These are phyloP conservation scores for Scaptomyza cyrtandrae DNA, from an alignment of 2,888 invertebrate species.

Conservation along the genomic window DNA sequence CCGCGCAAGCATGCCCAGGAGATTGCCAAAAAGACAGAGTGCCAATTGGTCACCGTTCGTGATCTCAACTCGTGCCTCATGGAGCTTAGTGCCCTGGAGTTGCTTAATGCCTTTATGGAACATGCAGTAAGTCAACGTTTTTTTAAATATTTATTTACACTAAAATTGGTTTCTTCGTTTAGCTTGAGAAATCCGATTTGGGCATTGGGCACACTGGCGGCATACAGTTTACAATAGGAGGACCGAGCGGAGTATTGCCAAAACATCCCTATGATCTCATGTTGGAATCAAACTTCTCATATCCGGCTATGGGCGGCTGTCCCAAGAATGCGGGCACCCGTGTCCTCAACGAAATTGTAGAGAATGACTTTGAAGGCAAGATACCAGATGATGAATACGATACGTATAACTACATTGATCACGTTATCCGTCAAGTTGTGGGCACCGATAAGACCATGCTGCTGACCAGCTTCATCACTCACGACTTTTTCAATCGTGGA, in stretches of 20 bases:
- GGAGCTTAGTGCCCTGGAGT: constrained; percentile 73
- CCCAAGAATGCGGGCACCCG: constrained; percentile 81
- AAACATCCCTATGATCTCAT: constrained; percentile 81
- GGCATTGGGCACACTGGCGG: constrained; percentile 82
- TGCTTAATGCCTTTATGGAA: constrained; percentile 78
- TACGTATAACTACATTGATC: constrained; percentile 81
- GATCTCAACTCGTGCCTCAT: constrained; percentile 81
- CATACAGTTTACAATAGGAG: constrained; percentile 83
- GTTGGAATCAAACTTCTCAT: constrained; percentile 76
- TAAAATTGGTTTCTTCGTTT: neutral
- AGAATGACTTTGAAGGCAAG: constrained; percentile 80
- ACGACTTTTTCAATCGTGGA: constrained; percentile 84
- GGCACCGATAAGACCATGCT: constrained; percentile 85
- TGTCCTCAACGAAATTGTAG: constrained; percentile 81
- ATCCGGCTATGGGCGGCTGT: constrained; percentile 82
- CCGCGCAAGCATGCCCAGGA: constrained; percentile 83
- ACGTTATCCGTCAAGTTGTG: constrained; percentile 78
- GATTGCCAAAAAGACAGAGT: constrained; percentile 81
- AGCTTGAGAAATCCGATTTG: constrained; percentile 78
- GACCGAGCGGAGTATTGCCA: constrained; percentile 82
- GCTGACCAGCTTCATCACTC: constrained; percentile 84
- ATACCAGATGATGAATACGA: constrained; percentile 81
- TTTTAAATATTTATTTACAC: neutral
- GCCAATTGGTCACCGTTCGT: constrained; percentile 75
- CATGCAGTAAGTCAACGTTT: constrained; percentile 73